Evolutionary conservation across 2,797 vertebrate species (phyloP), one percentile per base, ranked within the genome.

Genomic region (Ptychobarbus kaznakovi): DNA sequence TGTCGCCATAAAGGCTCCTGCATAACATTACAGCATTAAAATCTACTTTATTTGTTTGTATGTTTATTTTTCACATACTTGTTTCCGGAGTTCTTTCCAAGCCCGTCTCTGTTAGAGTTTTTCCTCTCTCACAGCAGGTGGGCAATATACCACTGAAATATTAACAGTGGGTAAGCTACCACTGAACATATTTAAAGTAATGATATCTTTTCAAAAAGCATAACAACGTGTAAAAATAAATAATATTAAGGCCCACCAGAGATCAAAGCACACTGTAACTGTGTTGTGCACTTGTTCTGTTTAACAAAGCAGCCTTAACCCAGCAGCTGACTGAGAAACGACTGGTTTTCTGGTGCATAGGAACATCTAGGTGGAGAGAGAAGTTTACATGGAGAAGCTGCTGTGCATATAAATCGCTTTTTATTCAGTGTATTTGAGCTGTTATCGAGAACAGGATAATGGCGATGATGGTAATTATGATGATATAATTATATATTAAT

Each of bases 111-210:
- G 25, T 42, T 28, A 65, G 28, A 12, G 25, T 58, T 79, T 65
- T 32, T 42, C 10, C 20, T 85, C 63, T 70, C 73, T 25, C 28
- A 72, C 61, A 28, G 61, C 56, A 58, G 25, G 35, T 73, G 51
- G 44, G 61, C 32, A 12, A 68, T 20, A 78, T 61, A 32, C 35
- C 35, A 68, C 13, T 86, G 56, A 86, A 86, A 74, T 82, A 10
- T 85, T 10, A 72, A 49, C 63, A 25, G 78, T 44, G 65, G 61
- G 82, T 77, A 63, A 76, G 46, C 44, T 72, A 40, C 28, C 79
- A 44, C 61, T 86, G 61, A 65, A 88, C 63, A 51, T 46, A 87
- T 85, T 86, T 56, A 72, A 77, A 80, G 56, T 87, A 79, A 85
- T 78, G 65, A 84, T n/a, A 61, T 44, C 22, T 78, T 84, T 84